Conservation (phyloP, 2,888 invertebrate species). For the Halictus ligatus region DNA sequence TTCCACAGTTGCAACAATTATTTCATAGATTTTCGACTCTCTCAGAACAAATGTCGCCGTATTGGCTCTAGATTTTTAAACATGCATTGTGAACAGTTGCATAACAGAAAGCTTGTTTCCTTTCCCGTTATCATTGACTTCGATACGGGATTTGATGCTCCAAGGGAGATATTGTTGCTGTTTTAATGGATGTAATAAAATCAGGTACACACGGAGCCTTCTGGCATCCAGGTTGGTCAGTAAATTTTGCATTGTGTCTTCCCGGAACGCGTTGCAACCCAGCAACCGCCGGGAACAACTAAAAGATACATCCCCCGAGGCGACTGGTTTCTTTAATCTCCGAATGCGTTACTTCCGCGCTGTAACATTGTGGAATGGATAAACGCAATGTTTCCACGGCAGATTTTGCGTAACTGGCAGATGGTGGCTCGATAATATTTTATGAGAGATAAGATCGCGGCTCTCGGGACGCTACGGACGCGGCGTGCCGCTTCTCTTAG, state of each 20-base stretch:
- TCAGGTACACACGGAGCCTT: background rate
- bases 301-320: conserved; percentile 30
- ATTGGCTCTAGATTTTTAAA: too few species aligned
- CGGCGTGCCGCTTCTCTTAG: conserved; percentile 34
- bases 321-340: conserved; percentile 59
- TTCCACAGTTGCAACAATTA: too few species aligned
- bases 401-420: conserved; percentile 67
- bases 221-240: conserved; percentile 29
- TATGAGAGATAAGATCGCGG: conserved; percentile 63
- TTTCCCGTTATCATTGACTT: too few species aligned
- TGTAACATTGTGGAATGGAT: conserved; percentile 56
- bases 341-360: conserved; percentile 58
- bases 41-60: too few species aligned
- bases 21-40: too few species aligned
- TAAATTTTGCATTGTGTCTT: conserved; percentile 39
- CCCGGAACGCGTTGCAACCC: background rate
- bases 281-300: background rate
- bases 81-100: too few species aligned
- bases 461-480: conserved; percentile 59
- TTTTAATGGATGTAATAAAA: background rate
- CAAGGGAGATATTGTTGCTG: background rate
- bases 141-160: background rate
- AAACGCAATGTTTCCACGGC: conserved; percentile 58
- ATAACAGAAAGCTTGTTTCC: background rate
- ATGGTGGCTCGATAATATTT: conserved; percentile 69